Evolutionary conservation across 2,888 invertebrate genomes (phyloP).

Genomic region (Meganola albula): DNA sequence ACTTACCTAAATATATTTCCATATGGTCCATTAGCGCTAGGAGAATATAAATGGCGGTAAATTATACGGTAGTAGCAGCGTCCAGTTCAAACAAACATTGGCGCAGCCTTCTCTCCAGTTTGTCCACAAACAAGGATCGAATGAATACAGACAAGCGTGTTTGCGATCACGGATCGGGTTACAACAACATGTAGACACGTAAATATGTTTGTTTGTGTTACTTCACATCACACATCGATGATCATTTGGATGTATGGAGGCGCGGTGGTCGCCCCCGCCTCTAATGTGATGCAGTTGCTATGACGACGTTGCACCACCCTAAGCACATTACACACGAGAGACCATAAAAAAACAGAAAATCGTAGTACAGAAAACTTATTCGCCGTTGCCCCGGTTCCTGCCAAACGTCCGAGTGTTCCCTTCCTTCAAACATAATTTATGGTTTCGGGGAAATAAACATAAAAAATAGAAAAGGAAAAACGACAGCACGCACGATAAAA

Average conservation of each 20-base stretch:
- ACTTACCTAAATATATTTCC: too few species aligned
- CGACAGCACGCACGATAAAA: slow-evolving; percentile 78
- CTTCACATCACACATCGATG: slow-evolving; percentile 37
- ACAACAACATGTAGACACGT: slow-evolving; percentile 61
- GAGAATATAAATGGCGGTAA: slow-evolving; percentile 32
- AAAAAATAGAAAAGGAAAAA: slow-evolving; percentile 79
- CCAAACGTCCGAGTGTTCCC: slow-evolving; percentile 76
- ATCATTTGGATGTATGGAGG: slow-evolving; percentile 27
- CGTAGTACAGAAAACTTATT: slow-evolving; percentile 65
- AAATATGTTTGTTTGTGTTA: slow-evolving; percentile 34
- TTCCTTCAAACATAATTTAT: slow-evolving; percentile 79
- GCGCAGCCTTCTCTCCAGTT: slow-evolving; percentile 62
- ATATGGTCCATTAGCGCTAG: too few species aligned
- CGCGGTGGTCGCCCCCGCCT: slow-evolving; percentile 33
- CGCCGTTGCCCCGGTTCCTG: slow-evolving; percentile 71
- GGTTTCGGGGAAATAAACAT: slow-evolving; percentile 79
- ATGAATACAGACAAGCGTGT: slow-evolving; percentile 72
- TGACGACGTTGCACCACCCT: slow-evolving; percentile 66
- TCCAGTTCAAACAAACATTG: slow-evolving; percentile 54
- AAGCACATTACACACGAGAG: slow-evolving; percentile 54
- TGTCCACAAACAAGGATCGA: slow-evolving; percentile 68
- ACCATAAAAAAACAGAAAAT: slow-evolving; percentile 69
- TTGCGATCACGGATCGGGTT: slow-evolving; percentile 63
- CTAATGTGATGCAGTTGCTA: slow-evolving; percentile 70
- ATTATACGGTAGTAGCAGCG: slow-evolving; percentile 51